Conservation (phyloP, 2,113 vertebrate genomes). For the Cygnus buccinator region DNA sequence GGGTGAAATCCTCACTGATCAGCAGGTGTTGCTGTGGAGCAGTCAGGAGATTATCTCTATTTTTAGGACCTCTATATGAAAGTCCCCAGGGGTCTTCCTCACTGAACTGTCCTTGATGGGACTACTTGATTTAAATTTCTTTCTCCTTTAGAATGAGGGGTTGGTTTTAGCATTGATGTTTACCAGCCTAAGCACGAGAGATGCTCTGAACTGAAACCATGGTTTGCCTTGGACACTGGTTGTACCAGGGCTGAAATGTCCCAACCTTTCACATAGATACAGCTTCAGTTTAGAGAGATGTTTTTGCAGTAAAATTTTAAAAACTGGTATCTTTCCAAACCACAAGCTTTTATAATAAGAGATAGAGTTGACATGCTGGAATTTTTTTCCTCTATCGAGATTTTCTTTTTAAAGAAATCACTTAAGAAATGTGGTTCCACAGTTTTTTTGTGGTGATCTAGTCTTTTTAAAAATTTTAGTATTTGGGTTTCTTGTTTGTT, state of each 20-base stretch:
- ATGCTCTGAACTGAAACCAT: not conserved
- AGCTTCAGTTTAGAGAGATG: not conserved
- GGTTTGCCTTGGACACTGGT: not conserved
- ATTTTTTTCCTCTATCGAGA: not conserved
- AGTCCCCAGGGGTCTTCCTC: not conserved
- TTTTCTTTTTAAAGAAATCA: not conserved
- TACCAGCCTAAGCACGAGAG: not conserved
- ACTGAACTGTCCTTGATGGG: not conserved
- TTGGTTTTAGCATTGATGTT: not conserved
- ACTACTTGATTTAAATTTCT: not conserved
- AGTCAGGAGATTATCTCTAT: not conserved
- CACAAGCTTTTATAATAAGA: not conserved
- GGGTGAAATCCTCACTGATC: conserved; percentile 39
- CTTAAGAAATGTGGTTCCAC: not conserved
- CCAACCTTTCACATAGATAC: not conserved
- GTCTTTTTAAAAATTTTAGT: not conserved
- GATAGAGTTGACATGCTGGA: not conserved
- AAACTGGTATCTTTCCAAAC: not conserved
- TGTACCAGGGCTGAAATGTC: not conserved
- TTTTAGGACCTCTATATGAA: not conserved
- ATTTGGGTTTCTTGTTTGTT: not conserved
- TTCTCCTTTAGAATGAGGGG: not conserved
- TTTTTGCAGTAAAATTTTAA: not conserved
- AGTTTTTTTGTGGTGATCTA: not conserved
- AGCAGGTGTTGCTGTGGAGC: conserved; percentile 61